These are phyloP conservation scores for Hylaeus volcanicus DNA, from an alignment of 1,140 invertebrate genomes.

Conservation along the genomic window DNA sequence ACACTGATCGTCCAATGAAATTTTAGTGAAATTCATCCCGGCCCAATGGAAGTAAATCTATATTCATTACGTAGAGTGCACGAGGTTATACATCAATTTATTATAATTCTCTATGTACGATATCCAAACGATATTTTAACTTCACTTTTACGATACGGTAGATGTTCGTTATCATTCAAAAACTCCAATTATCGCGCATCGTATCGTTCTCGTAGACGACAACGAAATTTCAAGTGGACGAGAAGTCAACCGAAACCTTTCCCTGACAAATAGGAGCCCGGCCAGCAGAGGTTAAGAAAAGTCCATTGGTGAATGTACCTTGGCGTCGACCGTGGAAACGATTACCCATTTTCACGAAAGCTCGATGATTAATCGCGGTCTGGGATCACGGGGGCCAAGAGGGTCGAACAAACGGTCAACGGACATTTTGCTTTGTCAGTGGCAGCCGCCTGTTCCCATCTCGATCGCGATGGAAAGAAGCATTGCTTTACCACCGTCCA, in stretches of 20 bases:
- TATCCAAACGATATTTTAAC: neutral
- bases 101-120: neutral
- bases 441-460: slow-evolving; percentile 8
- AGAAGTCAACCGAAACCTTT: slow-evolving; percentile 1
- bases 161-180: too few species aligned
- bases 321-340: slow-evolving; percentile 23
- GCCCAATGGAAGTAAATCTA: neutral
- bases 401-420: slow-evolving; percentile 3
- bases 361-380: slow-evolving; percentile 29
- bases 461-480: neutral
- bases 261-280: neutral
- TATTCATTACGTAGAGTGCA: neutral
- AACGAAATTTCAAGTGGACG: neutral
- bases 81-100: neutral
- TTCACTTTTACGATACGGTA: neutral
- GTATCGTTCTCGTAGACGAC: neutral
- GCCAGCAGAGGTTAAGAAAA: neutral
- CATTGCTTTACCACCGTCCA: neutral
- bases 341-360: slow-evolving; percentile 32
- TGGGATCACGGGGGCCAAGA: slow-evolving; percentile 6
- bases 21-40: neutral
- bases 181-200: too few species aligned
- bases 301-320: neutral
- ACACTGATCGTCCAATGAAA: slow-evolving; percentile 8
- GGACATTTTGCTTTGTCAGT: slow-evolving; percentile 35